phyloP scores from a whole-genome alignment of 2,888 invertebrate species.

The Callosobruchus maculatus region DNA sequence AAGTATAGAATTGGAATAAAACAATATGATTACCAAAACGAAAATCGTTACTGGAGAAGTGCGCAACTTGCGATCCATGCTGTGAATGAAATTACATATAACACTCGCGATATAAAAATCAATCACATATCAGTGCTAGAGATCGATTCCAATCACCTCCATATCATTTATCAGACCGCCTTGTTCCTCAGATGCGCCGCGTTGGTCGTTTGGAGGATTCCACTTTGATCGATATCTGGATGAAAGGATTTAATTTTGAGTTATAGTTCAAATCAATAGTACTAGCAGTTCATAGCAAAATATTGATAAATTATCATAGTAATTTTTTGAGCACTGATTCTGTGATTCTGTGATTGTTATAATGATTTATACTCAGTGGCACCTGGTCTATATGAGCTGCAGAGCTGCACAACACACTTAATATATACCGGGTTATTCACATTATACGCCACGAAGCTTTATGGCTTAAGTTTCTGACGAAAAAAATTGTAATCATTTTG shows the following conservation, averaged over 20 bases:
- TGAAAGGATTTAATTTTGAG: not conserved
- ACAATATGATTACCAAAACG: not conserved
- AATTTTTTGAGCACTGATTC: too few relatives aligned
- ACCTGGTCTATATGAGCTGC: too few relatives aligned
- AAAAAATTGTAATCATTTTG: too few relatives aligned
- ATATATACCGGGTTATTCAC: too few relatives aligned
- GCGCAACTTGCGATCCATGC: slow-evolving; percentile 26
- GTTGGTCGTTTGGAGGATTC: not conserved
- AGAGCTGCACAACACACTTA: too few relatives aligned
- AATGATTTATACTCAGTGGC: too few relatives aligned
- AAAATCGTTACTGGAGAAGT: not conserved
- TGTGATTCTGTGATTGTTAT: too few relatives aligned
- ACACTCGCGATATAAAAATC: slow-evolving; percentile 34
- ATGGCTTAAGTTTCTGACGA: too few relatives aligned
- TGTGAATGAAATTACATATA: slow-evolving; percentile 35
- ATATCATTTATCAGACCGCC: not conserved
- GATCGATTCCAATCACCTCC: slow-evolving; percentile 26
- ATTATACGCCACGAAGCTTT: too few relatives aligned
- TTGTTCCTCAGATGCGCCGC: not conserved
- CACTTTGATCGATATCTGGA: not conserved
- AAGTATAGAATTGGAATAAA: not conserved
- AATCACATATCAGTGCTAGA: slow-evolving; percentile 29
- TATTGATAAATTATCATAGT: too few relatives aligned
- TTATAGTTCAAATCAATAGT: not conserved
- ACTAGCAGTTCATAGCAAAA: too few relatives aligned